phyloP scores from a whole-genome alignment of 2,113 vertebrate species.

The Dipodomys stephensi region DNA sequence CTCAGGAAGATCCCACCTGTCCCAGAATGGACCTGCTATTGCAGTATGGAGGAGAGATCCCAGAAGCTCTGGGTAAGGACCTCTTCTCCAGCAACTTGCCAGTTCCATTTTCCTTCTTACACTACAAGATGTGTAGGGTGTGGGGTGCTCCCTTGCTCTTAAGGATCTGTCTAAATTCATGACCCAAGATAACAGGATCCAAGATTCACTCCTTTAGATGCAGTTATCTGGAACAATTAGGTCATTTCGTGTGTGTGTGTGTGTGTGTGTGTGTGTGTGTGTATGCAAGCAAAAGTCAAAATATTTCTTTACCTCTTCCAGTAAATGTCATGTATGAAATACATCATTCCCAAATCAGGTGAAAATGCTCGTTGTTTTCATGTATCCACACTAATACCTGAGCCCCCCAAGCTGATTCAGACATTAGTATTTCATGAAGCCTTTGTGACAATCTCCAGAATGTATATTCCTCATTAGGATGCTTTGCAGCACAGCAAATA shows the following conservation, averaged over 20 bases:
- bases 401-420: neutral
- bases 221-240: neutral
- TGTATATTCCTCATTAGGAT: neutral
- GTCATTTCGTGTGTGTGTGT: too few relatives aligned
- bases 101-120: neutral
- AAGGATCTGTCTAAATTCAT: rapidly evolving
- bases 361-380: neutral
- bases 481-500: neutral
- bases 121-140: rapidly evolving
- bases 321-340: neutral
- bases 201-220: neutral
- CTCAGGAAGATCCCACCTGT: neutral
- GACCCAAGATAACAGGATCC: rapidly evolving
- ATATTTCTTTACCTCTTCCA: neutral
- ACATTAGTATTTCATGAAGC: neutral
- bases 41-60: neutral
- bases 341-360: neutral
- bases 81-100: neutral
- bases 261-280: too few relatives aligned
- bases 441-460: neutral
- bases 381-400: neutral
- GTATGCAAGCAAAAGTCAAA: neutral
- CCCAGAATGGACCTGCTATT: neutral
- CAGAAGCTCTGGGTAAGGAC: neutral
- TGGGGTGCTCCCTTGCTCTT: neutral